Percentiles rank a stretch among this genome's conserved stretches.
These are phyloP conservation scores for Hydrozoanthus tunicans DNA, from an alignment of 64 coral and sea anemone species.

Conservation along the genomic window DNA sequence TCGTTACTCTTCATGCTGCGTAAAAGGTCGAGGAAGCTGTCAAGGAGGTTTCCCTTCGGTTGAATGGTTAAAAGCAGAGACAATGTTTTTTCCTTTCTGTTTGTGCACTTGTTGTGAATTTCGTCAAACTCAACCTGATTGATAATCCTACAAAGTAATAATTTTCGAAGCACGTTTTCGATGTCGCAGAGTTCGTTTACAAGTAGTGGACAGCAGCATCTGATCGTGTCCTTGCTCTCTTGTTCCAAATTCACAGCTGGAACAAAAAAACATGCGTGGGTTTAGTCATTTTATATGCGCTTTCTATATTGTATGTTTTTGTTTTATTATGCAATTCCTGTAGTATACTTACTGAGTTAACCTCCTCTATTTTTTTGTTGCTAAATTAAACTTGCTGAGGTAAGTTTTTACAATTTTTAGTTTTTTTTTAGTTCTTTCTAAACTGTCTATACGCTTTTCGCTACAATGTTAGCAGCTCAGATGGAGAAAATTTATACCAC, in stretches of 20 bases:
- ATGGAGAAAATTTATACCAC: no score
- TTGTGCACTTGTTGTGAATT: background rate
- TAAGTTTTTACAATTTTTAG: no score
- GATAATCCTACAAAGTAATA: background rate
- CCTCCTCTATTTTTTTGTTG: no score
- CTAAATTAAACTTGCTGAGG: no score
- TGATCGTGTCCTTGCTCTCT: background rate
- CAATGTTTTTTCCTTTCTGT: background rate
- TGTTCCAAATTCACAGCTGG: background rate
- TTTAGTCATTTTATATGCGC: no score
- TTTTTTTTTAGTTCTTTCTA: no score
- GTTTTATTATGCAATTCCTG: no score
- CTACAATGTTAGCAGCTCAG: no score
- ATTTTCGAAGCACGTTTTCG: background rate
- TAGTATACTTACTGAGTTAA: no score
- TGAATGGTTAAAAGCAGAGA: background rate
- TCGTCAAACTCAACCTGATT: background rate
- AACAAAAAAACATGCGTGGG: background rate
- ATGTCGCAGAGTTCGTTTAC: background rate
- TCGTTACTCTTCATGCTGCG: constrained; percentile 1
- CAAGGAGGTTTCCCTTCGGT: background rate
- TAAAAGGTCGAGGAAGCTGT: background rate
- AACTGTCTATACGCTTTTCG: no score
- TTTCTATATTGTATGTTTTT: no score
- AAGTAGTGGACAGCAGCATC: background rate